Conservation (phyloP, 2,797 vertebrate species). For the Sebastes itinus region DNA sequence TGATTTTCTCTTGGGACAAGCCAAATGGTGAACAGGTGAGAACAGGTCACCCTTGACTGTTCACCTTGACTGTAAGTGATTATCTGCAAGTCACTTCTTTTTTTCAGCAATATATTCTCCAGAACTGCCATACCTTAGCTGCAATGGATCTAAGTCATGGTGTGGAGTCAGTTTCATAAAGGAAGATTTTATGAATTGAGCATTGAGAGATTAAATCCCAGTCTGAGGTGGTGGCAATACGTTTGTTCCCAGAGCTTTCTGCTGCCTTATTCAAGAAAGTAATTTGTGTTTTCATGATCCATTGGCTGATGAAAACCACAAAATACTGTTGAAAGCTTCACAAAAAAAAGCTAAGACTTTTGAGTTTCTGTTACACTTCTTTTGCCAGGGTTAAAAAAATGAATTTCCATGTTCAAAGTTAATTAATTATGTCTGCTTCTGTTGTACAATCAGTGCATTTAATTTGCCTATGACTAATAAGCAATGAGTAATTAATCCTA, state of each 20-base stretch:
- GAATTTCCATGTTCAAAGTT: not conserved
- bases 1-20: not conserved
- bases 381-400: not conserved
- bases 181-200: not conserved
- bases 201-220: not conserved
- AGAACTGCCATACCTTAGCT: not conserved
- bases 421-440: not conserved
- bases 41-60: not conserved
- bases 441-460: not conserved
- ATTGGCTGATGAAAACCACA: not conserved
- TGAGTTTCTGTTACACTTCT: not conserved
- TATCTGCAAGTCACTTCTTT: not conserved
- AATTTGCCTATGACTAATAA: not conserved
- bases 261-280: not conserved
- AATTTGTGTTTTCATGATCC: not conserved
- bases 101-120: not conserved
- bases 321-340: not conserved
- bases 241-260: not conserved
- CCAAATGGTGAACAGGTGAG: not conserved
- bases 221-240: not conserved
- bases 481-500: not conserved
- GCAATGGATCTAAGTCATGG: not conserved
- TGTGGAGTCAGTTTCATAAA: not conserved
- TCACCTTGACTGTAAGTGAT: not conserved
- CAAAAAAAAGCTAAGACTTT: not conserved